phyloP scores from a whole-genome alignment of 2,113 vertebrate genomes.

The Castor canadensis region DNA sequence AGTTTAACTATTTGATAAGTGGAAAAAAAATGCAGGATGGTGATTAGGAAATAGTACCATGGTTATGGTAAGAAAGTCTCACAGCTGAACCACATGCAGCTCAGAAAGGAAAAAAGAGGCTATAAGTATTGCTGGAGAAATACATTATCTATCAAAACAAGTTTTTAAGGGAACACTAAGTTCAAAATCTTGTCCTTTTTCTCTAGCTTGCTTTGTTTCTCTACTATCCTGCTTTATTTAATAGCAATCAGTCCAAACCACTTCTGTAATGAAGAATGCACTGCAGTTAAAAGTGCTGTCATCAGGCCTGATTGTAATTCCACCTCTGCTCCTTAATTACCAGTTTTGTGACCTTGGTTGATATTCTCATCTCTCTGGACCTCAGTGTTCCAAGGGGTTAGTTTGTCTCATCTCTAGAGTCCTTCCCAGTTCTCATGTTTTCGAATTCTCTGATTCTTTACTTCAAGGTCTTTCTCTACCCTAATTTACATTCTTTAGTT shows the following conservation, averaged over 20 bases:
- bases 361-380: neutral
- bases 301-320: neutral
- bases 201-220: constrained; percentile 32
- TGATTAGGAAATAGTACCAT: constrained; percentile 48
- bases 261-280: constrained; percentile 15
- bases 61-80: constrained; percentile 53
- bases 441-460: constrained; percentile 15
- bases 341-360: neutral
- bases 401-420: neutral
- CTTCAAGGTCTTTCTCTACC: neutral
- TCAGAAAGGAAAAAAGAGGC: constrained; percentile 70
- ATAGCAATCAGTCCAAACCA: constrained; percentile 29
- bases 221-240: neutral
- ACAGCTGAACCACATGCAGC: constrained; percentile 18
- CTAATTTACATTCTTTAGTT: neutral
- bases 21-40: constrained; percentile 44
- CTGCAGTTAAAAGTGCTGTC: neutral
- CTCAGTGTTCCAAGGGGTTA: neutral
- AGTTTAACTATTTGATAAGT: constrained; percentile 69
- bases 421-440: neutral
- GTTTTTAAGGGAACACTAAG: constrained; percentile 66
- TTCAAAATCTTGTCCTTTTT: constrained; percentile 13
- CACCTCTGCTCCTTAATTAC: constrained; percentile 23
- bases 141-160: constrained; percentile 76
- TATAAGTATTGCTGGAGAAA: constrained; percentile 69